phyloP scores from a whole-genome alignment of 2,888 invertebrate genomes.

The Drosophila aldrichi region DNA sequence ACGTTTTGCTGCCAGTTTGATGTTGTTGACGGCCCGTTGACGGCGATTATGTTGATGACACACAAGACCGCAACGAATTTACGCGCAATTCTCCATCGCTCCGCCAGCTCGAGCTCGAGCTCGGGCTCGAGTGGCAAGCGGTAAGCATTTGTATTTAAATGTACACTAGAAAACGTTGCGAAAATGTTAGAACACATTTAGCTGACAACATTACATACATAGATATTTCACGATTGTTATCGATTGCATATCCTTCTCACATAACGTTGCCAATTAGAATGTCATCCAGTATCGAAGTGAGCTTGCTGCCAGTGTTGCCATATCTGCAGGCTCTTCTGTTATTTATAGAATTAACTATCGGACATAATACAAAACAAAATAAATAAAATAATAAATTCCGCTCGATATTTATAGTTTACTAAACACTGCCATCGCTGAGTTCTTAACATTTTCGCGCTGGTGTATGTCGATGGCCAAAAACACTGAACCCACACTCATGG shows the following conservation, averaged over 20 bases:
- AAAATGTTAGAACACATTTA: conserved; percentile 42
- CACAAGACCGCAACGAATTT: conserved; percentile 77
- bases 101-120: conserved; percentile 40
- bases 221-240: background rate
- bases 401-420: too few relatives aligned
- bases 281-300: background rate
- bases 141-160: conserved; percentile 56
- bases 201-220: background rate
- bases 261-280: background rate
- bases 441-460: conserved; percentile 55
- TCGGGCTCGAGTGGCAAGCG: conserved; percentile 59
- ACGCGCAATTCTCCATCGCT: conserved; percentile 75
- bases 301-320: background rate
- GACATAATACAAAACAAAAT: too few relatives aligned
- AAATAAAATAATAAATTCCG: too few relatives aligned
- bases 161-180: conserved; percentile 24
- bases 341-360: background rate
- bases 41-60: conserved; percentile 81
- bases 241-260: too few relatives aligned
- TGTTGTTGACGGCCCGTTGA: conserved; percentile 80
- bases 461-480: conserved; percentile 55
- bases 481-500: conserved; percentile 46
- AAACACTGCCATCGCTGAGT: too few relatives aligned
- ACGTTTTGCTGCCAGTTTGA: conserved; percentile 76
- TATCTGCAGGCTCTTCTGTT: background rate